Evolutionary conservation across 2,113 vertebrate genomes (phyloP).

Genomic region (Myiagra hebetior): DNA sequence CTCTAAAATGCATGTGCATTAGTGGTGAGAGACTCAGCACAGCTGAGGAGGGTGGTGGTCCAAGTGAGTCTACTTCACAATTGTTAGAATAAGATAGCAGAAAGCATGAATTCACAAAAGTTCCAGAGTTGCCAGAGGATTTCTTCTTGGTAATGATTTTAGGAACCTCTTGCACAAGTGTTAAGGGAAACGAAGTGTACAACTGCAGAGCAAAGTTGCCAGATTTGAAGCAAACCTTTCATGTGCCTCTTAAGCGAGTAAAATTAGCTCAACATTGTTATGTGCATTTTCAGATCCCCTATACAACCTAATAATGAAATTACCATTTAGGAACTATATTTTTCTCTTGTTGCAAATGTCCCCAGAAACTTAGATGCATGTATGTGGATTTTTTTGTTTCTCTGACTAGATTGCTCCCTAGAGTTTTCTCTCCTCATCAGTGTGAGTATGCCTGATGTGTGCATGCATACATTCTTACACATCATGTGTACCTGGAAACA

Average conservation of each 20-base stretch:
- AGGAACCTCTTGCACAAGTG: background rate
- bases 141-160: background rate
- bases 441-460: background rate
- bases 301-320: background rate
- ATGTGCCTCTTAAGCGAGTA: background rate
- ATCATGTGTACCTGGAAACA: background rate
- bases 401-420: slow-evolving; percentile 29
- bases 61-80: background rate
- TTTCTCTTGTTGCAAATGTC: background rate
- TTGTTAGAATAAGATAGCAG: background rate
- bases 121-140: background rate
- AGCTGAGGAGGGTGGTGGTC: background rate
- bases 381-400: slow-evolving; percentile 12
- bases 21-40: background rate
- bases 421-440: background rate
- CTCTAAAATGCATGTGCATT: background rate
- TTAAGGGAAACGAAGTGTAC: background rate
- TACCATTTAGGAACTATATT: background rate
- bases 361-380: background rate
- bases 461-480: background rate
- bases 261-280: background rate
- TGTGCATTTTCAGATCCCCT: background rate
- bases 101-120: background rate
- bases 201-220: background rate
- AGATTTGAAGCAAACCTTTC: background rate